Percentiles rank a stretch among this genome's conserved stretches.
These are phyloP conservation scores for Aptenodytes forsteri DNA, from an alignment of 2,113 vertebrate species.

Conservation along the genomic window DNA sequence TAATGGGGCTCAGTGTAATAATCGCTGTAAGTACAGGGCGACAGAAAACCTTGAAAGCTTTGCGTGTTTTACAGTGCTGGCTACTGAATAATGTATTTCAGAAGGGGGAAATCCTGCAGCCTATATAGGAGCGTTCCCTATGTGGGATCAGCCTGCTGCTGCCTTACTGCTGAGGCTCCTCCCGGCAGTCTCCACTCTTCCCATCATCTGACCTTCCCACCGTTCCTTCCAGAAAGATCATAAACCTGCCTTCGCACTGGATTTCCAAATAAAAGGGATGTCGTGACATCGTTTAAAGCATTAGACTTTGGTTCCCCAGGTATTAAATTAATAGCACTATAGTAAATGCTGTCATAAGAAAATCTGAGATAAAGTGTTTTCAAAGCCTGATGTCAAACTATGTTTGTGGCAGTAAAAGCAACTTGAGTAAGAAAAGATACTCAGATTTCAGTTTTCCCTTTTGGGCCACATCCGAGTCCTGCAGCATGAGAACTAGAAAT, in stretches of 20 bases:
- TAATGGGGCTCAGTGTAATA: rapidly evolving
- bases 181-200: background rate
- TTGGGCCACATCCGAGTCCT: background rate
- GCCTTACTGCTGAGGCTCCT: background rate
- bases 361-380: background rate
- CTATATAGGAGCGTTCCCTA: rapidly evolving
- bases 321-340: background rate
- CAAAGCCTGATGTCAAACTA: background rate
- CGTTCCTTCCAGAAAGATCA: background rate
- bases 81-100: rapidly evolving
- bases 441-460: background rate
- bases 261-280: rapidly evolving
- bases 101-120: background rate
- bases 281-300: rapidly evolving
- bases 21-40: background rate
- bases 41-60: rapidly evolving
- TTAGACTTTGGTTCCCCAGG: background rate
- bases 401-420: background rate
- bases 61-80: rapidly evolving
- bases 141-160: background rate
- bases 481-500: background rate
- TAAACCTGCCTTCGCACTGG: background rate
- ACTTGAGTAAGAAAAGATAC: background rate
- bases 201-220: background rate
- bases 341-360: background rate